These are phyloP conservation scores for Blera fallax DNA, from an alignment of 2,888 invertebrate genomes.

Conservation along the genomic window DNA sequence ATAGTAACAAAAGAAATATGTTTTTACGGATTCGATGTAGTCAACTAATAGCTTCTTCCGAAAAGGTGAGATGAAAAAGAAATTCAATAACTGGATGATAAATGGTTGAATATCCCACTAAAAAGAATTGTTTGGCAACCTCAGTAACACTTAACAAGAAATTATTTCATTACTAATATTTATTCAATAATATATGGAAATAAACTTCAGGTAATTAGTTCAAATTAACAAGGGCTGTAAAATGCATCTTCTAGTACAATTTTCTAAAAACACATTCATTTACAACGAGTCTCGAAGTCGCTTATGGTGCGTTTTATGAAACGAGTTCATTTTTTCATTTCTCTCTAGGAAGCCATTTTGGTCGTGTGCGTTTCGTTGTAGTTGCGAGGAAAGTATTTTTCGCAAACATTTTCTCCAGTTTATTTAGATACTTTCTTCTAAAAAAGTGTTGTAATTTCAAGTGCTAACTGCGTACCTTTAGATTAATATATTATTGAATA, in stretches of 20 bases:
- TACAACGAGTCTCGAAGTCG: conserved; percentile 8
- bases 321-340: conserved; percentile 3
- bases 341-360: conserved; percentile 35
- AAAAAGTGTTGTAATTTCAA: background rate
- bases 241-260: background rate
- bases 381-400: conserved; percentile 1
- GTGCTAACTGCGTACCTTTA: background rate
- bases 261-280: background rate
- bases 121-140: too few relatives aligned
- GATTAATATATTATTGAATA: background rate
- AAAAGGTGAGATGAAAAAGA: too few relatives aligned
- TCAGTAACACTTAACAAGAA: too few relatives aligned
- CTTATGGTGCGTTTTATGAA: background rate
- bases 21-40: too few relatives aligned
- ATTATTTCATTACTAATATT: too few relatives aligned
- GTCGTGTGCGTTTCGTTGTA: conserved; percentile 8
- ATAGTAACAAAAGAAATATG: too few relatives aligned
- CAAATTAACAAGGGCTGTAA: too few relatives aligned
- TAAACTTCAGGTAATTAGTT: too few relatives aligned
- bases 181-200: too few relatives aligned
- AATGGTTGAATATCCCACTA: too few relatives aligned
- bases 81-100: too few relatives aligned
- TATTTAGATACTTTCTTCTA: background rate
- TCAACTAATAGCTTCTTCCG: too few relatives aligned
- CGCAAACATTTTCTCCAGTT: background rate